Conservation (phyloP, 2,888 invertebrate species). For the Lochmaea crataegi region DNA sequence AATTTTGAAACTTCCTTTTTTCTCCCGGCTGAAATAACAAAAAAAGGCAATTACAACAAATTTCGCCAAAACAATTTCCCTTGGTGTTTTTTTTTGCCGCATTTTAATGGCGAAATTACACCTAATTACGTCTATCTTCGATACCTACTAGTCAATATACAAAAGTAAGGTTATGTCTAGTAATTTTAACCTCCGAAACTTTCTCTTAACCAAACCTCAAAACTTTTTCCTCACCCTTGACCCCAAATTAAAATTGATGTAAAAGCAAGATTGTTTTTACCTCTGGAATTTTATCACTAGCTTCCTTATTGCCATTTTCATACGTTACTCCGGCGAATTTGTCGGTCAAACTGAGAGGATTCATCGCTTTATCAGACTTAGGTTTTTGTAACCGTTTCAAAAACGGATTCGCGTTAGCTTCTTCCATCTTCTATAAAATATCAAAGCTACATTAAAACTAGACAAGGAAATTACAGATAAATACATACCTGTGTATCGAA, state of each 20-base stretch:
- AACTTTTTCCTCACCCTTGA: too few relatives aligned
- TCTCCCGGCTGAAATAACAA: conserved; percentile 49
- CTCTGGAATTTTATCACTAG: conserved; percentile 51
- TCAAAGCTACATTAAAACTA: neutral
- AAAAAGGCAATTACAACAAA: neutral
- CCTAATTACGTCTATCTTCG: too few relatives aligned
- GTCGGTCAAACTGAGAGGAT: conserved; percentile 61
- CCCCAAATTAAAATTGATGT: too few relatives aligned
- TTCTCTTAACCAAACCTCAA: too few relatives aligned
- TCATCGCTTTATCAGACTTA: conserved; percentile 48
- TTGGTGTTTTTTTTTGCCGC: too few relatives aligned
- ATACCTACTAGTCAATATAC: too few relatives aligned
- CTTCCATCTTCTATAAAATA: conserved; percentile 31
- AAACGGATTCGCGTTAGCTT: conserved; percentile 65
- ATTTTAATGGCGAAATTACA: too few relatives aligned
- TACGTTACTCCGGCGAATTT: conserved; percentile 59
- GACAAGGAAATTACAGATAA: neutral
- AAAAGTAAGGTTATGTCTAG: too few relatives aligned
- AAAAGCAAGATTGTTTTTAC: conserved; percentile 35
- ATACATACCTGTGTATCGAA: conserved; percentile 38
- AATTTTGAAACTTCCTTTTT: conserved; percentile 61
- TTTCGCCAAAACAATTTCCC: neutral
- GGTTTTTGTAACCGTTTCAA: conserved; percentile 61
- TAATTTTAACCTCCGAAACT: too few relatives aligned
- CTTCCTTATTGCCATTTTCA: conserved; percentile 53